Percentiles rank a stretch among this genome's conserved stretches.
phyloP scores from a whole-genome alignment of 2,888 invertebrate genomes.

The Gortyna flavago region DNA sequence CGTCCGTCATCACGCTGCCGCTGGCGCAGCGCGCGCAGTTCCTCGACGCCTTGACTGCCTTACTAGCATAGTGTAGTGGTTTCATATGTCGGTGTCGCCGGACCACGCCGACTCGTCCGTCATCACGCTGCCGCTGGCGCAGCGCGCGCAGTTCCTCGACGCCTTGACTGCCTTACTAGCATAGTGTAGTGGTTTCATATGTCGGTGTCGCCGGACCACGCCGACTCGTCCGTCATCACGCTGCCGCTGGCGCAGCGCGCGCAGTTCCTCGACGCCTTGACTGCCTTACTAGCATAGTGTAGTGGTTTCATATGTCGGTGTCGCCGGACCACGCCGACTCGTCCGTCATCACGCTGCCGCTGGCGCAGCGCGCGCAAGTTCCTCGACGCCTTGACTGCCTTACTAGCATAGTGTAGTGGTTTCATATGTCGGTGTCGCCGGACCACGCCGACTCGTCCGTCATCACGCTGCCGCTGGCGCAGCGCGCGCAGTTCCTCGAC shows the following conservation, averaged over 20 bases:
- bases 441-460: slow-evolving; percentile 96
- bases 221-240: slow-evolving; percentile 95
- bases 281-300: slow-evolving; percentile 90
- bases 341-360: slow-evolving; percentile 94
- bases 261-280: slow-evolving; percentile 96
- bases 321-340: slow-evolving; percentile 95
- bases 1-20: slow-evolving; percentile 94
- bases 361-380: slow-evolving; percentile 95
- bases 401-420: slow-evolving; percentile 85
- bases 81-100: not conserved
- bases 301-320: no score
- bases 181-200: not conserved
- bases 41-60: slow-evolving; percentile 95
- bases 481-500: slow-evolving; percentile 96
- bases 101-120: slow-evolving; percentile 96
- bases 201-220: slow-evolving; percentile 85
- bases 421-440: not conserved
- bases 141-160: slow-evolving; percentile 96
- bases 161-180: slow-evolving; percentile 94
- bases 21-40: slow-evolving; percentile 95
- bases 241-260: slow-evolving; percentile 94
- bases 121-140: slow-evolving; percentile 94
- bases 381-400: slow-evolving; percentile 95
- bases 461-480: slow-evolving; percentile 94
- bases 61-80: slow-evolving; percentile 85